Base-by-base conservation (phyloP, 1,140 invertebrate genomes). In the Zaprionus ornatus region DNA sequence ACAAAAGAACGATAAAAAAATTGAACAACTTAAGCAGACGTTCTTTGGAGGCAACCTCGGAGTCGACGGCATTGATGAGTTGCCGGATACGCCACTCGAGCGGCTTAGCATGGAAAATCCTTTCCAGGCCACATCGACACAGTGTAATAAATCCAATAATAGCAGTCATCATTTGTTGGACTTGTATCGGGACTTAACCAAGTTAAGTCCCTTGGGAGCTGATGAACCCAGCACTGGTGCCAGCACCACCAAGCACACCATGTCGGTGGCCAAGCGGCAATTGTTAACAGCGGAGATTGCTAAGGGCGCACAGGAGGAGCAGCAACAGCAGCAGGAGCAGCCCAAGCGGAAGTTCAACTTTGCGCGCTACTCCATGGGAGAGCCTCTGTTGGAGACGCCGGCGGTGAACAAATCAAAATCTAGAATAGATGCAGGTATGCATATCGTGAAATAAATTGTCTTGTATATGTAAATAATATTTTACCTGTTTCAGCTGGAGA, bases 111-210 rank as follows among this genome's bases (percentile, higher is more conserved):
- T 2, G n/a, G 60, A 74, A 0, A 81, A 86, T 66, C 74, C 77
- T 5, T 91, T 87, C 40, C 66, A 70, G 17, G 74, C 77, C 0
- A 91, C 90, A 17, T 92, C 91, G 2, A 92, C 91, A 1, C 70
- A 71, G 1, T 54, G 23, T 48, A 74, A 19, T 48, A 76, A 35
- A 7, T n/a, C 27, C 0, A 77, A 42, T 17, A 74, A 71, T 37
- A 19, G 10, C 19, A 67, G 35, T n/a, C 42, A 19, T 1, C 21
- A 61, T 55, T 60, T 83, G 0, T 5, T 64, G 7, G 74, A 63
- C 1, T 40, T 17, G 0, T 74, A 77, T 25, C 50, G 37, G 2
- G 57, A 79, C 5, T n/a, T 56, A 1, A 19, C 45, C 13, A 54
- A 57, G 0, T 50, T 85, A 21, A 91, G 82, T 64, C 78, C 79